phyloP scores from a whole-genome alignment of 2,113 vertebrate genomes.

The Microtus montanus region DNA sequence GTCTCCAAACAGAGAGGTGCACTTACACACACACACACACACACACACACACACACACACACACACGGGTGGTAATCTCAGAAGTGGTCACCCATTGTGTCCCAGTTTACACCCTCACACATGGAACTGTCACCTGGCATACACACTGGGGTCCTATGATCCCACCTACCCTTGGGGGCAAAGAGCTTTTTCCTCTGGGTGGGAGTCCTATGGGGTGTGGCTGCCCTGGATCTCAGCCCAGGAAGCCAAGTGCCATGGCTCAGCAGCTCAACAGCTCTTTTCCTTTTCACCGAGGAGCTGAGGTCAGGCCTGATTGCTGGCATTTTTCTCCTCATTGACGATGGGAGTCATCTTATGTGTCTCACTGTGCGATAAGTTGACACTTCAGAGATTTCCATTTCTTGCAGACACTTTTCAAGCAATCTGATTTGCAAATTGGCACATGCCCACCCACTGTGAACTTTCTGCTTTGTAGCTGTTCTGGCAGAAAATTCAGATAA shows the following conservation, averaged over 20 bases:
- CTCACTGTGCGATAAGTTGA: fast-evolving
- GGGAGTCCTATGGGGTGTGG: neutral
- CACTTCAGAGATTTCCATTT: neutral
- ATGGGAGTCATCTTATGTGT: neutral
- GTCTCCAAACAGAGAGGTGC: neutral
- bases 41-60: neutral
- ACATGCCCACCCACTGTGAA: neutral
- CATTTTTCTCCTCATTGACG: neutral
- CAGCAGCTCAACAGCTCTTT: fast-evolving
- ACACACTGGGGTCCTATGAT: neutral
- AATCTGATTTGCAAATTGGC: neutral
- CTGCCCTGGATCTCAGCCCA: neutral
- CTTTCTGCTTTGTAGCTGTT: neutral
- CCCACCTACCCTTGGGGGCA: neutral
- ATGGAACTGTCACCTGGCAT: neutral
- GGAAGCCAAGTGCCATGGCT: neutral
- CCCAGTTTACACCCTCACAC: neutral
- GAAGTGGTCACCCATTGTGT: too few relatives aligned
- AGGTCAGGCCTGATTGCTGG: neutral
- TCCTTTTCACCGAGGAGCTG: neutral
- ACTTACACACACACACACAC: neutral
- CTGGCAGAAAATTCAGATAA: neutral
- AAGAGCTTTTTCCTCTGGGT: neutral
- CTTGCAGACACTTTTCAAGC: neutral
- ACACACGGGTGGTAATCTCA: neutral